These are phyloP conservation scores for Anodontia alba DNA, from an alignment of 2,888 invertebrate species.

Conservation along the genomic window DNA sequence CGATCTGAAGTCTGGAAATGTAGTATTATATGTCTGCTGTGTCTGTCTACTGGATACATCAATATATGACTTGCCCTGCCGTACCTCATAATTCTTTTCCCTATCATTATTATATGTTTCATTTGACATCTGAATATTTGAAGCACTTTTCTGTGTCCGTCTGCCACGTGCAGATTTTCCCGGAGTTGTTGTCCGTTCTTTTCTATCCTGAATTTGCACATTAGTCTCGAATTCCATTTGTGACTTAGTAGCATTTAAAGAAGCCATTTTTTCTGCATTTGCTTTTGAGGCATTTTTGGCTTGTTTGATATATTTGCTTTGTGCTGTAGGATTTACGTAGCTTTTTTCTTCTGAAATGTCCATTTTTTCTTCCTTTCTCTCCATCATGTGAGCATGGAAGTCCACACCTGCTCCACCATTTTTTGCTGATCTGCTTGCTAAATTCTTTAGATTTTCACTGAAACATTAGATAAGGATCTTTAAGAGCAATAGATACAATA, in stretches of 20 bases:
- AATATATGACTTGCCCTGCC: constrained; percentile 46
- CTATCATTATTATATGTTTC: constrained; percentile 27
- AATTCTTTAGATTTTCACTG: constrained; percentile 76
- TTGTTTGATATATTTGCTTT: constrained; percentile 79
- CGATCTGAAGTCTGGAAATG: constrained; percentile 75
- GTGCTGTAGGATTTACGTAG: constrained; percentile 57
- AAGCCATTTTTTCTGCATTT: constrained; percentile 67
- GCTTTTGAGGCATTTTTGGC: constrained; percentile 74
- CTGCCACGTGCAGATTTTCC: constrained; percentile 39
- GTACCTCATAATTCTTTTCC: constrained; percentile 43
- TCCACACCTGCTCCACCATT: constrained; percentile 37
- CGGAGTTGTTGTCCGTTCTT: constrained; percentile 56
- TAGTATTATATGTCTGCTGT: constrained; percentile 65
- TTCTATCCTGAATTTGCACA: constrained; percentile 35
- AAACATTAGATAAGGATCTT: constrained; percentile 26
- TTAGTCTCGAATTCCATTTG: constrained; percentile 50
- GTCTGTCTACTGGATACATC: constrained; percentile 55
- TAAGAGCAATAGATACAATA: too few species aligned
- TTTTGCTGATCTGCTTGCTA: constrained; percentile 61
- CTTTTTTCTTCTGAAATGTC: constrained; percentile 67
- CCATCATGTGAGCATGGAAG: constrained; percentile 32
- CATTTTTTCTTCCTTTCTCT: constrained; percentile 69
- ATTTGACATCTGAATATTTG: constrained; percentile 37
- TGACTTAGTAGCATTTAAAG: constrained; percentile 53
- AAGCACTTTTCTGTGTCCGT: constrained; percentile 57